Base-by-base conservation (phyloP, 1,140 invertebrate genomes). In the Goniozus legneri region DNA sequence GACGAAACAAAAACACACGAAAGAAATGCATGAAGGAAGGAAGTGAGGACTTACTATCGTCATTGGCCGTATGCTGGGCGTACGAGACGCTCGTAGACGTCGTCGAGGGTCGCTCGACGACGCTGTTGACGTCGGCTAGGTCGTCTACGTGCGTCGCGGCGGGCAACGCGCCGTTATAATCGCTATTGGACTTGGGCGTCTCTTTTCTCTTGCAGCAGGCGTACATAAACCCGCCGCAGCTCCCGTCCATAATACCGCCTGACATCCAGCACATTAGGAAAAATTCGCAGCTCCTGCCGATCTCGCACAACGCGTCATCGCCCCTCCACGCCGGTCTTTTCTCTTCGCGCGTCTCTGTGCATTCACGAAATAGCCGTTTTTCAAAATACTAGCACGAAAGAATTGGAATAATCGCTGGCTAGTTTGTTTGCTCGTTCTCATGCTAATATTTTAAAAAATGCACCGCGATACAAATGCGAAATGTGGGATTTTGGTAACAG, bases 261-360 rank as follows among this genome's bases (percentile, higher is more conserved):
- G 87, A 83, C 80, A 95, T 84, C 92, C 91, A 95, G 77, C 91
- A 94, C 67, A 88, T 84, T 56, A 95, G 79, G 79, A 94, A 93
- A 79, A 94, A 94, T 77, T 95, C 90, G 73, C 92, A 95, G 54
- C 82, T 88, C 33, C 89, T 88, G 56, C 88, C 87, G 60, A 86
- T 82, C 60, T 73, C 66, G 65, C 82, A 84, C 62, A 80, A 77
- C 40, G 77, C 76, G 66, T 80, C 80, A 65, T 77, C 75, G 60
- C 69, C 73, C 57, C 73, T 67, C 67, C 72, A 76, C 53, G 65
- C 52, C 60, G 73, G 72, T 66, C 65, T 76, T 65, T 72, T 75
- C 65, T 68, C 58, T 56, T 71, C 66, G 56, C 71, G 72, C 67
- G 65, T 54, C 54, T 75, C 72, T 72, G 71, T 65, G 67, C 66